Percentiles rank a stretch among this genome's conserved stretches.
phyloP scores from a whole-genome alignment of 2,888 invertebrate genomes.

The Chrysodeixis includens region DNA sequence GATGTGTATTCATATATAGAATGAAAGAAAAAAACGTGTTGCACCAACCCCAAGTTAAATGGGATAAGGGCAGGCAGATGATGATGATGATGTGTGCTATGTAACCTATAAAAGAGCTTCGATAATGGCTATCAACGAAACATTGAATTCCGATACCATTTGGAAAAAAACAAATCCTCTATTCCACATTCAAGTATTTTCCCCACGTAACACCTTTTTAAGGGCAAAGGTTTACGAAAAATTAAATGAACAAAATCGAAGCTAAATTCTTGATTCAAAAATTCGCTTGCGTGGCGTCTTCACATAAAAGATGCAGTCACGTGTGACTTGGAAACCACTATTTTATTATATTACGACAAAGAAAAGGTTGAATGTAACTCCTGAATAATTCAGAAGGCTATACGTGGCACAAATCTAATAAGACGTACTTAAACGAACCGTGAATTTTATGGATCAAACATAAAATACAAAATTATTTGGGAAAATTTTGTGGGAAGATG shows the following conservation, averaged over 20 bases:
- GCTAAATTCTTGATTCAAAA: slow-evolving; percentile 21
- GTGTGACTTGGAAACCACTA: slow-evolving; percentile 54
- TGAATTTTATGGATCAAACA: slow-evolving; percentile 65
- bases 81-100: too few species aligned
- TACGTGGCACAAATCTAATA: slow-evolving; percentile 71
- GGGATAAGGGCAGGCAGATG: too few species aligned
- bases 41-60: too few species aligned
- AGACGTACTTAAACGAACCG: slow-evolving; percentile 74
- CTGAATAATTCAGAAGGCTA: slow-evolving; percentile 79
- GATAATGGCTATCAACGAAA: neutral
- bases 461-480: slow-evolving; percentile 20
- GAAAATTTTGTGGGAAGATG: too few species aligned
- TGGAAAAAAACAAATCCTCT: neutral
- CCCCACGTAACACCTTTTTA: neutral
- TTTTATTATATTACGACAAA: slow-evolving; percentile 65
- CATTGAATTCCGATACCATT: neutral
- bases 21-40: too few species aligned
- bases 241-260: neutral
- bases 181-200: neutral
- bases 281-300: slow-evolving; percentile 45
- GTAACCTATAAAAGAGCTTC: too few species aligned
- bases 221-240: neutral
- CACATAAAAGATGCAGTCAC: slow-evolving; percentile 54
- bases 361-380: slow-evolving; percentile 71
- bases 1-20: too few species aligned